phyloP scores from a whole-genome alignment of 2,888 invertebrate genomes.

The Trissoscelio sp. region DNA sequence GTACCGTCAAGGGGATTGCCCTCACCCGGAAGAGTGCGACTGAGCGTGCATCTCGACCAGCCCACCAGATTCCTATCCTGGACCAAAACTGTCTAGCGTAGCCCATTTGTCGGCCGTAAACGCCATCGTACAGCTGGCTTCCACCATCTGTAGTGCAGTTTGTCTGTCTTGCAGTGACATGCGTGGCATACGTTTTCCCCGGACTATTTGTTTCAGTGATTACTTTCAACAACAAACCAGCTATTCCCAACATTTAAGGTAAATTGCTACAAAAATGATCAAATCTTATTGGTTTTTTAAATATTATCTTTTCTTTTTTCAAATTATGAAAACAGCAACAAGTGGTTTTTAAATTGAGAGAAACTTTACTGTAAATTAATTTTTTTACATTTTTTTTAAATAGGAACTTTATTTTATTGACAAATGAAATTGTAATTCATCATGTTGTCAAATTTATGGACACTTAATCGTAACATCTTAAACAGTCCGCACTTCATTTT shows the following conservation, averaged over 20 bases:
- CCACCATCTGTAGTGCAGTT: slow-evolving; percentile 63
- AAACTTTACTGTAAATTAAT: not conserved
- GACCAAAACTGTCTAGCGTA: slow-evolving; percentile 74
- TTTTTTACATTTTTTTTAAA: not conserved
- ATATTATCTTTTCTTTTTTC: too few species aligned
- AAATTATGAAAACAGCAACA: not conserved
- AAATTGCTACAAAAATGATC: too few species aligned
- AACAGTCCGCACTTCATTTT: not conserved
- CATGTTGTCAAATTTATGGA: slow-evolving; percentile 26
- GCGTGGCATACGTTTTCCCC: slow-evolving; percentile 48
- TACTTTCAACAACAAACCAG: not conserved
- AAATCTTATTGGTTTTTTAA: too few species aligned
- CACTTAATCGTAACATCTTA: slow-evolving; percentile 2
- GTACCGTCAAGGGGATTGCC: slow-evolving; percentile 55
- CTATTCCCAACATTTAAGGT: slow-evolving; percentile 13
- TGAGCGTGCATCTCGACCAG: slow-evolving; percentile 61
- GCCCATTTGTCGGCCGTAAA: slow-evolving; percentile 76
- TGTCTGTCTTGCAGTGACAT: slow-evolving; percentile 64
- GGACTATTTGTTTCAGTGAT: slow-evolving; percentile 32
- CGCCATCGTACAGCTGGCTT: slow-evolving; percentile 72
- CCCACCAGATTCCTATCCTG: slow-evolving; percentile 74
- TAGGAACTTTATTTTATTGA: not conserved
- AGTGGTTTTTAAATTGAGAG: not conserved
- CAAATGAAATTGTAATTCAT: not conserved
- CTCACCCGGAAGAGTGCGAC: slow-evolving; percentile 44